These are phyloP conservation scores for Meteorus colon DNA, from an alignment of 2,888 invertebrate genomes.

Conservation along the genomic window DNA sequence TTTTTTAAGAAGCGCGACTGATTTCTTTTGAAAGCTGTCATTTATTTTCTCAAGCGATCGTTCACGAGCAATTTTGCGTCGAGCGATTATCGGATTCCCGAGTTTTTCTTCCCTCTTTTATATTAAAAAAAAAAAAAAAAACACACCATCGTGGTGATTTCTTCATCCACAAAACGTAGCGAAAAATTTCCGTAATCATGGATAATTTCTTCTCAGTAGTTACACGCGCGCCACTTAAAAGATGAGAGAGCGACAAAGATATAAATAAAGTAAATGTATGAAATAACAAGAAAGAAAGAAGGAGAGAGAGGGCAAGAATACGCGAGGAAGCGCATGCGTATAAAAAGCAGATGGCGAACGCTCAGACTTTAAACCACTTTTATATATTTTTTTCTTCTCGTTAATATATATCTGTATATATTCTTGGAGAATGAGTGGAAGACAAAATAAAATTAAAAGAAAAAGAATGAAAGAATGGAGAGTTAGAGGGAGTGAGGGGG, in stretches of 20 bases:
- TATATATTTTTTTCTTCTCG: constrained; percentile 25
- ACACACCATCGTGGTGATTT: constrained; percentile 3
- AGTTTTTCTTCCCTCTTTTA: constrained; percentile 27
- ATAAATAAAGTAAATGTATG: background rate
- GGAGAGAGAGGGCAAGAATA: background rate
- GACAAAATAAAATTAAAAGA: background rate
- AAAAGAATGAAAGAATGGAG: background rate
- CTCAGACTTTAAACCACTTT: constrained; percentile 41
- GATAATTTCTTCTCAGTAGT: constrained; percentile 48
- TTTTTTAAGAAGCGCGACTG: constrained; percentile 10
- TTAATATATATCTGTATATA: constrained; percentile 2
- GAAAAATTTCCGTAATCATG: constrained; percentile 51
- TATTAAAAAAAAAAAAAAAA: background rate
- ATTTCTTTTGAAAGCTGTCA: constrained; percentile 6
- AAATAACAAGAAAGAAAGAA: constrained; percentile 9
- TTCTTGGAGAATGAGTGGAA: background rate
- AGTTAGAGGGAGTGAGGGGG: constrained; percentile 32
- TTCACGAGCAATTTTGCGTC: constrained; percentile 10
- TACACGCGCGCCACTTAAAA: constrained; percentile 32
- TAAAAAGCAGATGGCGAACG: constrained; percentile 55
- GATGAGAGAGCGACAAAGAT: background rate
- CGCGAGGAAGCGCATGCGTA: constrained; percentile 31
- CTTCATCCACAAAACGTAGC: constrained; percentile 44
- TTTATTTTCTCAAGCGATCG: constrained; percentile 11
- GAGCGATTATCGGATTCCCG: constrained; percentile 13